A percentile compares a stretch with the other conserved stretches of the same genome.
phyloP scores from a whole-genome alignment of 30 jellyfish, hydroid and myxozoan species.

The Hydractinia echinata region DNA sequence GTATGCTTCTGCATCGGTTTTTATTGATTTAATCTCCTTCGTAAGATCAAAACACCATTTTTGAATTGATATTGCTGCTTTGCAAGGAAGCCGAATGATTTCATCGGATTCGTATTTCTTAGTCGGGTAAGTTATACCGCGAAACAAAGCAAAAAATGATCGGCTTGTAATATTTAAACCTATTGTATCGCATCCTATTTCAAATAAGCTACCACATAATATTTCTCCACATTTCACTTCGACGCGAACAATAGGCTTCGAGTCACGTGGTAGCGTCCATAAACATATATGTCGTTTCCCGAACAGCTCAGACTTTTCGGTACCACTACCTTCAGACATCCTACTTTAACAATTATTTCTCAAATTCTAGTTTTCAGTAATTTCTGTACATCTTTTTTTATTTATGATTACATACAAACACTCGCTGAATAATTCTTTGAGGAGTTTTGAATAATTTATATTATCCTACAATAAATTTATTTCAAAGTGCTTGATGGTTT shows the following conservation, averaged over 20 bases:
- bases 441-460: too few species aligned
- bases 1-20: conserved; percentile 59
- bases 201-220: conserved; percentile 47
- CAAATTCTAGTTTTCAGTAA: too few species aligned
- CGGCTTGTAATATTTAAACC: conserved; percentile 41
- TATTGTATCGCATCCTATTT: conserved; percentile 54
- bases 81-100: conserved; percentile 52
- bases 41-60: conserved; percentile 77
- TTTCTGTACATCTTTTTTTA: too few species aligned
- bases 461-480: too few species aligned
- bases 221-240: conserved; percentile 54
- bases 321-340: too few species aligned
- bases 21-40: conserved; percentile 53
- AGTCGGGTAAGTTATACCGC: conserved; percentile 63
- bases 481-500: too few species aligned
- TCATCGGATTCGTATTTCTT: conserved; percentile 62
- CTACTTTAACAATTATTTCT: too few species aligned
- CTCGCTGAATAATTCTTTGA: too few species aligned
- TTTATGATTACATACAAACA: too few species aligned
- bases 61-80: conserved; percentile 48
- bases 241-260: conserved; percentile 88
- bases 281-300: conserved; percentile 45
- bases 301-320: not conserved
- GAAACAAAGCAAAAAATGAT: conserved; percentile 34
- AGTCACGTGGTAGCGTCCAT: conserved; percentile 82